Percentiles rank a stretch among this genome's conserved stretches.
phyloP scores from a whole-genome alignment of 2,113 vertebrate genomes.

The Microcebus ravelobensis region DNA sequence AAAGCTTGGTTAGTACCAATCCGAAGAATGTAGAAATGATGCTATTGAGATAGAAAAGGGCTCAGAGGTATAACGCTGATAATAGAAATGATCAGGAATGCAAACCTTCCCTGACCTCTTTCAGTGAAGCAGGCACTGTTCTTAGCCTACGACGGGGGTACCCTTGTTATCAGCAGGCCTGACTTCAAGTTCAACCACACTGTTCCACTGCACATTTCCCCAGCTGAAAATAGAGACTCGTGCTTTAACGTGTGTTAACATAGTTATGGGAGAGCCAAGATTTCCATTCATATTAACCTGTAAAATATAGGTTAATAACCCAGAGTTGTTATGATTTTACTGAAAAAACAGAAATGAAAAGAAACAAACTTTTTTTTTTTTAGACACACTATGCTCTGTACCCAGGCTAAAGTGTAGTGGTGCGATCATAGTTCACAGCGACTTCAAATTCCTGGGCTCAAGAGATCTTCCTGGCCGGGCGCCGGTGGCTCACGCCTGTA shows the following conservation, averaged over 20 bases:
- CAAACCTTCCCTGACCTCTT: neutral
- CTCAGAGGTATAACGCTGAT: neutral
- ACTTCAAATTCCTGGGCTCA: too few species aligned
- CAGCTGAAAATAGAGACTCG: neutral
- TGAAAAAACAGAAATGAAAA: neutral
- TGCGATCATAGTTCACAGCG: too few species aligned
- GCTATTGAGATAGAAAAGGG: neutral
- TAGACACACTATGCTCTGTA: neutral
- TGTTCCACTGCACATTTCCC: neutral
- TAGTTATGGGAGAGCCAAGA: neutral
- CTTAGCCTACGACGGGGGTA: neutral
- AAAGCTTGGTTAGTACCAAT: neutral
- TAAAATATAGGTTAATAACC: neutral
- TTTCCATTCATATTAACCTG: neutral
- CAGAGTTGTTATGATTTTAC: neutral
- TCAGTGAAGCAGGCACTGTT: neutral
- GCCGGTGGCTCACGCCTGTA: too few species aligned
- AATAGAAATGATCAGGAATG: neutral
- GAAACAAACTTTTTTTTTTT: neutral
- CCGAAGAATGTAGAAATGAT: neutral
- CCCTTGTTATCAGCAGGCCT: neutral
- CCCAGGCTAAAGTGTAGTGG: too few species aligned
- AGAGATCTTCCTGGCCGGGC: too few species aligned
- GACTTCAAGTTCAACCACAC: neutral
- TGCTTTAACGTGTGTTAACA: neutral